phyloP scores from a whole-genome alignment of 1,140 invertebrate genomes.

The Thalassaphorura encarpata region DNA sequence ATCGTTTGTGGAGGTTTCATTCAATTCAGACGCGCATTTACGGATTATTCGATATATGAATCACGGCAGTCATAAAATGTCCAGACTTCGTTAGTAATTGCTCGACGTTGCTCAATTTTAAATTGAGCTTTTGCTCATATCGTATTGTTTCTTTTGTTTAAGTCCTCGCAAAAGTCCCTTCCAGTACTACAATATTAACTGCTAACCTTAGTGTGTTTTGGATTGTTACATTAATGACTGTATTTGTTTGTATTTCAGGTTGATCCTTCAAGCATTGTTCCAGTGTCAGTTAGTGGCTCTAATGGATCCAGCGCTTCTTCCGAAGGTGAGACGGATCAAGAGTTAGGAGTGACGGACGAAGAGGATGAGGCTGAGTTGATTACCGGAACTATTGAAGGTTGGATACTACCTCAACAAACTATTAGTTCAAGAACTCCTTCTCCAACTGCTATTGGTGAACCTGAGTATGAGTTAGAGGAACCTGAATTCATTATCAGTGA shows the following conservation, averaged over 20 bases:
- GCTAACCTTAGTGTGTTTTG: too few relatives aligned
- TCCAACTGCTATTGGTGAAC: slow-evolving; percentile 17
- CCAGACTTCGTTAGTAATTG: too few relatives aligned
- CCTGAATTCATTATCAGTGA: slow-evolving; percentile 25
- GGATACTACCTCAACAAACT: slow-evolving; percentile 14
- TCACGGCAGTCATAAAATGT: too few relatives aligned
- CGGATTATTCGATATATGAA: too few relatives aligned
- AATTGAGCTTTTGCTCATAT: too few relatives aligned
- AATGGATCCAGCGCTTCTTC: slow-evolving; percentile 18
- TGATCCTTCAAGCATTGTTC: slow-evolving; percentile 31
- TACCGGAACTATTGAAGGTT: not conserved
- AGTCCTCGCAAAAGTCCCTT: too few relatives aligned
- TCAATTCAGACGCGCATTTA: too few relatives aligned
- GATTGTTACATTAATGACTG: too few relatives aligned
- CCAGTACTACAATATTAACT: too few relatives aligned
- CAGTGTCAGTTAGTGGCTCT: slow-evolving; percentile 22
- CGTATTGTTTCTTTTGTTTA: too few relatives aligned
- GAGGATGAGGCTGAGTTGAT: slow-evolving; percentile 28
- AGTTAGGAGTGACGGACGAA: slow-evolving; percentile 28
- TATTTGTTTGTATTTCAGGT: slow-evolving; percentile 30
- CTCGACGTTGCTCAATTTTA: too few relatives aligned
- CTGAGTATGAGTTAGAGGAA: slow-evolving; percentile 28
- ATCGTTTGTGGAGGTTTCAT: too few relatives aligned
- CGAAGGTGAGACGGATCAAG: slow-evolving; percentile 28
- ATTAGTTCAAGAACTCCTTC: slow-evolving; percentile 19